Evolutionary conservation across 2,888 invertebrate genomes (phyloP).

Genomic region (Pseudoips prasinana): DNA sequence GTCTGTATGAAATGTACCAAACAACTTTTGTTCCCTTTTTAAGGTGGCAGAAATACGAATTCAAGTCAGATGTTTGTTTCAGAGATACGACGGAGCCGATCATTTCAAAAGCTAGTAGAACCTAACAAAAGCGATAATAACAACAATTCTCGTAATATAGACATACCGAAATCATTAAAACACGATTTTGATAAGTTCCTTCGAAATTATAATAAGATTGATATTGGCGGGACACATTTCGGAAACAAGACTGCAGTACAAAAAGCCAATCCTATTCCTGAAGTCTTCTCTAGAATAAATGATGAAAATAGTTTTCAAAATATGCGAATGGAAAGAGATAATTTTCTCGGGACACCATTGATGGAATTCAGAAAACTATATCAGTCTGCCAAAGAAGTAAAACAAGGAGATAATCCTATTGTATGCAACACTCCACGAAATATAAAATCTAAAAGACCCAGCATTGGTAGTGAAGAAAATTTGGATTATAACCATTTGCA

Average conservation of each 20-base stretch:
- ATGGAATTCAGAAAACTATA: conserved; percentile 65
- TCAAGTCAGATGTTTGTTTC: conserved; percentile 11
- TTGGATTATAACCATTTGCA: conserved; percentile 15
- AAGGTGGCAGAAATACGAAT: too few species aligned
- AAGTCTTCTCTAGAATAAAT: conserved; percentile 19
- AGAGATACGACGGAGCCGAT: conserved; percentile 35
- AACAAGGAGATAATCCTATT: not conserved
- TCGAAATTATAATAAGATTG: conserved; percentile 44
- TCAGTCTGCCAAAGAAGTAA: conserved; percentile 25
- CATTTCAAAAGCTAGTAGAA: conserved; percentile 26
- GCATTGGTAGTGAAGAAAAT: conserved; percentile 1
- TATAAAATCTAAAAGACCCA: not conserved
- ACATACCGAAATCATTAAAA: conserved; percentile 24
- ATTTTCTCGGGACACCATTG: conserved; percentile 59
- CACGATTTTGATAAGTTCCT: conserved; percentile 54
- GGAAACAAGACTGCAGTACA: conserved; percentile 37
- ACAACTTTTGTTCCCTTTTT: too few species aligned
- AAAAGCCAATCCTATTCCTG: conserved; percentile 42
- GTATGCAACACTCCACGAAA: not conserved
- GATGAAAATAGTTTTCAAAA: conserved; percentile 12
- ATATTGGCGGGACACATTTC: conserved; percentile 38
- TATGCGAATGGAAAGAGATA: not conserved
- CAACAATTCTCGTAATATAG: not conserved
- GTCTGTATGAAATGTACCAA: too few species aligned
- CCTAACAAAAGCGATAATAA: conserved; percentile 6